Evolutionary conservation across 2,888 invertebrate species (phyloP).

Genomic region (Apodemia zela): DNA sequence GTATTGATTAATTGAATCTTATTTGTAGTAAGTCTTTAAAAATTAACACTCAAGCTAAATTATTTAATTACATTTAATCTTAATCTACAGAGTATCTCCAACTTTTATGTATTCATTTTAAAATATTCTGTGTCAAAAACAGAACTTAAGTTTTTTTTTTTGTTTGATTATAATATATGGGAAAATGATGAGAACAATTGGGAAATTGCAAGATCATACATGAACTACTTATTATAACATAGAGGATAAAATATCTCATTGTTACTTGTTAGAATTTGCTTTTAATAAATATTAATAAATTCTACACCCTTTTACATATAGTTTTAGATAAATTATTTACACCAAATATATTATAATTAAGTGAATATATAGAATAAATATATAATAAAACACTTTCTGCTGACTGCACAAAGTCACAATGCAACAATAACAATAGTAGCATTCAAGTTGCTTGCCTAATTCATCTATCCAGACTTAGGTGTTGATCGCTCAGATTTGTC

Average conservation of each 20-base stretch:
- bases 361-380: too few species aligned
- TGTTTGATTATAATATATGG: background rate
- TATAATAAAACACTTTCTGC: too few species aligned
- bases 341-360: too few species aligned
- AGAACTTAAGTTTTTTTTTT: background rate
- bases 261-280: conserved; percentile 10
- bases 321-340: too few species aligned
- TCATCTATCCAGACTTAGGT: too few species aligned
- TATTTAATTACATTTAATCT: conserved; percentile 8
- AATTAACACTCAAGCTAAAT: conserved; percentile 10
- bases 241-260: conserved; percentile 17
- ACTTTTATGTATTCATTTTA: background rate
- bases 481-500: too few species aligned
- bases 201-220: conserved; percentile 15
- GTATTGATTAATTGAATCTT: conserved; percentile 1
- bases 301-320: too few species aligned
- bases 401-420: too few species aligned
- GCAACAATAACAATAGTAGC: too few species aligned
- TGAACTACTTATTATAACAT: conserved; percentile 15
- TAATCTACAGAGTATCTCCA: conserved; percentile 10
- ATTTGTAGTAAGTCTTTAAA: conserved; percentile 9
- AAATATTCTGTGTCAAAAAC: conserved; percentile 7
- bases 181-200: conserved; percentile 8
- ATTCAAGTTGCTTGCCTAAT: too few species aligned
- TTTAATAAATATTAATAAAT: too few species aligned